Conservation (phyloP, 1,140 invertebrate species). For the Asobara japonica region DNA sequence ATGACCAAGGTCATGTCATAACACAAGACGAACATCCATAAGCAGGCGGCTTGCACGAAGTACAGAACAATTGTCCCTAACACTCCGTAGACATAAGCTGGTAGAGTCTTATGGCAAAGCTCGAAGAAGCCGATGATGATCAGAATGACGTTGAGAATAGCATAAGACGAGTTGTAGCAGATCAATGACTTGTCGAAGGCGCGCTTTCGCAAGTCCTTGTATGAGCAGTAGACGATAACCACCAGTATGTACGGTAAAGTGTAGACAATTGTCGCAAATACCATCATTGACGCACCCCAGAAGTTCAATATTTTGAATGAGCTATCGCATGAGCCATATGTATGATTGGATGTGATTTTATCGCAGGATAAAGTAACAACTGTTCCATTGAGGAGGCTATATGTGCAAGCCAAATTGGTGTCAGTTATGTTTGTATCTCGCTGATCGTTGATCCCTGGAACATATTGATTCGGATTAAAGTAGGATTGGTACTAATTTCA, state of each 20-base stretch:
- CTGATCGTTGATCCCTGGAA: neutral
- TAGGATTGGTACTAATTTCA: neutral
- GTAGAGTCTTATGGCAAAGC: conserved; percentile 43
- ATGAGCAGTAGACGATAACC: conserved; percentile 43
- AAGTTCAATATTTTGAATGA: conserved; percentile 45
- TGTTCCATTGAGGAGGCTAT: conserved; percentile 38
- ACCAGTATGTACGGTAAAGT: conserved; percentile 48
- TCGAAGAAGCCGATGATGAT: conserved; percentile 41
- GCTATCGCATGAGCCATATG: conserved; percentile 39
- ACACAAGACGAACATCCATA: conserved; percentile 53
- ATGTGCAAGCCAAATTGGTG: conserved; percentile 16
- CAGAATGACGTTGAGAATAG: conserved; percentile 38
- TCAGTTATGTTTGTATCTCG: neutral
- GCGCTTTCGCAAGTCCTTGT: conserved; percentile 38
- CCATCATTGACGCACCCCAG: conserved; percentile 50
- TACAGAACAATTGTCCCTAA: conserved; percentile 48
- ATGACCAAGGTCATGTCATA: conserved; percentile 53
- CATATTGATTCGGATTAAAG: neutral
- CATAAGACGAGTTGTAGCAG: conserved; percentile 43
- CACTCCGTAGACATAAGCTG: conserved; percentile 23
- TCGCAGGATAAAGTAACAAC: conserved; percentile 19
- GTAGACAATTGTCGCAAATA: conserved; percentile 50
- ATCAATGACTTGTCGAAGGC: conserved; percentile 50
- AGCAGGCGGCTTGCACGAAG: conserved; percentile 41
- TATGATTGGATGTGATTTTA: neutral